Conservation (phyloP, 2,888 invertebrate species). For the Drosophila austrosaltans region DNA sequence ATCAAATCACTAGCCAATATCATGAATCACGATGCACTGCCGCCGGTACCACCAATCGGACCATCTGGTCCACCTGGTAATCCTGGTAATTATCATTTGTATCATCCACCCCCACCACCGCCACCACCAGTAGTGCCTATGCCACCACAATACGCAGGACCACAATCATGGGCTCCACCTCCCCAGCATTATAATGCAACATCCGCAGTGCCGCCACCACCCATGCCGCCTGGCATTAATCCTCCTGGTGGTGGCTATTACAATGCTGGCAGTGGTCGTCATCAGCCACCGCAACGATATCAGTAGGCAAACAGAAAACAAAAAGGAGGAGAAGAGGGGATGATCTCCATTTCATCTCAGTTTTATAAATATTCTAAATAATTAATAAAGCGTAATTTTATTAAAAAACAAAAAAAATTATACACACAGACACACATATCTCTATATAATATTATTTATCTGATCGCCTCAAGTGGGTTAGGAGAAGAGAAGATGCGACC, state of each 20-base stretch:
- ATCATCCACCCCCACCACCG: conserved; percentile 77
- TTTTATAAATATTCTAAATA: conserved; percentile 41
- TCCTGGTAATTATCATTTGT: conserved; percentile 64
- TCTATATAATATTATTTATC: conserved; percentile 19
- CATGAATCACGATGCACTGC: conserved; percentile 48
- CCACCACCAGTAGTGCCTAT: conserved; percentile 67
- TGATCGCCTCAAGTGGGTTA: conserved; percentile 2
- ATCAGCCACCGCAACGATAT: conserved; percentile 60
- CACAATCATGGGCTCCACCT: conserved; percentile 55
- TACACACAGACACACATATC: conserved; percentile 10
- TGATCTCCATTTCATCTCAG: conserved; percentile 14
- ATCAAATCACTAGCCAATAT: conserved; percentile 79
- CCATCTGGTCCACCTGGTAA: conserved; percentile 34
- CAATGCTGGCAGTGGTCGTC: conserved; percentile 57
- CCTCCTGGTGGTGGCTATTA: conserved; percentile 47
- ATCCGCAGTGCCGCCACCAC: conserved; percentile 53
- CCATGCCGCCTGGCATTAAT: conserved; percentile 58
- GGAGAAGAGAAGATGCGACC: neutral
- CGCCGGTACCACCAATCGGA: conserved; percentile 38
- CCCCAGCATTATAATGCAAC: conserved; percentile 50
- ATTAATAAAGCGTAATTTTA: conserved; percentile 76
- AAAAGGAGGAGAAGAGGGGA: neutral
- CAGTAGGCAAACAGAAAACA: conserved; percentile 28
- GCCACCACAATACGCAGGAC: conserved; percentile 48
- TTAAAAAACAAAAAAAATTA: conserved; percentile 56